Conservation (phyloP, 1,140 invertebrate species). For the Nixonia krombeini region DNA sequence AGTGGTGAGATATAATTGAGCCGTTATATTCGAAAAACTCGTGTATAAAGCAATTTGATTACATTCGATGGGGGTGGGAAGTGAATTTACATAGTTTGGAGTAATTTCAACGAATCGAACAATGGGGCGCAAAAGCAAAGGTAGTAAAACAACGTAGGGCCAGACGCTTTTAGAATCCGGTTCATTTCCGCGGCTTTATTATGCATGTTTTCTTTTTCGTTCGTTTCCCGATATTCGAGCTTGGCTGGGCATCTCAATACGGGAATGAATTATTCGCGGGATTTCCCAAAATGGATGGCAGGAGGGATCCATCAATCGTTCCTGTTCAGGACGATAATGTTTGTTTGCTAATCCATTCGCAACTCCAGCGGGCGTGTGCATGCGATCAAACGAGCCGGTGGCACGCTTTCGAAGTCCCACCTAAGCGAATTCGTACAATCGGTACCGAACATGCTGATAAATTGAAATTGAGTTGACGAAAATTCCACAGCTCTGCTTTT, state of each 20-base stretch:
- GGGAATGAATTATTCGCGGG: background rate
- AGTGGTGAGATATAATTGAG: too few species aligned
- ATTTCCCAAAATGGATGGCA: background rate
- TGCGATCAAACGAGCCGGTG: slow-evolving; percentile 5
- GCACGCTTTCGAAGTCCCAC: slow-evolving; percentile 11
- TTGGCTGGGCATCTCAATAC: background rate
- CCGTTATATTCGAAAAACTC: too few species aligned
- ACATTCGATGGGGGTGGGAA: too few species aligned
- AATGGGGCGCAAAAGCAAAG: too few species aligned
- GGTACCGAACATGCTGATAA: slow-evolving; percentile 18
- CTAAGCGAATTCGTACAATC: slow-evolving; percentile 25
- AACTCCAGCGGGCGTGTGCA: background rate
- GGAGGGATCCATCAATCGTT: slow-evolving; percentile 9
- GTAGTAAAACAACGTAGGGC: too few species aligned
- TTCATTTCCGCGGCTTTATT: too few species aligned
- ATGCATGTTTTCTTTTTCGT: too few species aligned
- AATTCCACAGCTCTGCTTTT: slow-evolving; percentile 22
- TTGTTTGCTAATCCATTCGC: slow-evolving; percentile 7
- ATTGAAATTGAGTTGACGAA: slow-evolving; percentile 24
- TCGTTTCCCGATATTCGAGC: too few species aligned
- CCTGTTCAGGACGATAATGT: slow-evolving; percentile 18
- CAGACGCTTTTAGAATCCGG: too few species aligned
- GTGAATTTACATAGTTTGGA: too few species aligned
- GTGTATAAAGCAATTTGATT: too few species aligned
- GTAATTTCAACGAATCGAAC: too few species aligned